Conservation (phyloP, 2,797 vertebrate species). For the Urophycis tenuis region DNA sequence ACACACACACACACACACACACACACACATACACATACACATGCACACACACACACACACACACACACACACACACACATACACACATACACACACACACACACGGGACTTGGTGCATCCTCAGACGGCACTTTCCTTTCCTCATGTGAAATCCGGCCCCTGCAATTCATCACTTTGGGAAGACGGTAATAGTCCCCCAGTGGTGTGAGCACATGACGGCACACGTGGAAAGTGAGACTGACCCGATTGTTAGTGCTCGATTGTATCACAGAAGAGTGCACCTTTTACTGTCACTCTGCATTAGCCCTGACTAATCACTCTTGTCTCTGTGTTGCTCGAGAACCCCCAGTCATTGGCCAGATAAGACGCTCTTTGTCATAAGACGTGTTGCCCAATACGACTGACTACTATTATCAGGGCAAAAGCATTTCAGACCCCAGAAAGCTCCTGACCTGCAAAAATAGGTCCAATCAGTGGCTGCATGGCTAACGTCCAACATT, state of each 20-base stretch:
- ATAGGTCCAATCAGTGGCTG: not conserved
- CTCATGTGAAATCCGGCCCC: conserved; percentile 1
- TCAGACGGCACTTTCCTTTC: conserved; percentile 8
- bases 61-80: no score
- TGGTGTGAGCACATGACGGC: conserved; percentile 26
- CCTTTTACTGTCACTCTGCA: conserved; percentile 26
- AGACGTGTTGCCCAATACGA: conserved; percentile 41
- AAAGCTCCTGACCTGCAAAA: conserved; percentile 18
- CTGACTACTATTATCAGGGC: conserved; percentile 45
- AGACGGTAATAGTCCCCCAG: conserved; percentile 23
- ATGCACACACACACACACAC: no score
- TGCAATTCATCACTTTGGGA: conserved; percentile 20
- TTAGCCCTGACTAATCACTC: conserved; percentile 31
- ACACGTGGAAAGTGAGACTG: conserved; percentile 25
- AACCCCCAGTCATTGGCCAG: conserved; percentile 35
- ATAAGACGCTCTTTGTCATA: conserved; percentile 53
- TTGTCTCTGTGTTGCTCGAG: conserved; percentile 37
- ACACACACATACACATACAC: no score
- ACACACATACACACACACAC: conserved; percentile 18
- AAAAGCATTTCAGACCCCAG: conserved; percentile 35
- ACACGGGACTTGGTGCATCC: conserved; percentile 35
- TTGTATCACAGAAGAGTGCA: conserved; percentile 16
- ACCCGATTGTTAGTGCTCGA: conserved; percentile 26
- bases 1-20: no score
- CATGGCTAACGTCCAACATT: conserved; percentile 27